Evolutionary conservation across 2,888 invertebrate species (phyloP).

Genomic region (Lumbricus terrestris): DNA sequence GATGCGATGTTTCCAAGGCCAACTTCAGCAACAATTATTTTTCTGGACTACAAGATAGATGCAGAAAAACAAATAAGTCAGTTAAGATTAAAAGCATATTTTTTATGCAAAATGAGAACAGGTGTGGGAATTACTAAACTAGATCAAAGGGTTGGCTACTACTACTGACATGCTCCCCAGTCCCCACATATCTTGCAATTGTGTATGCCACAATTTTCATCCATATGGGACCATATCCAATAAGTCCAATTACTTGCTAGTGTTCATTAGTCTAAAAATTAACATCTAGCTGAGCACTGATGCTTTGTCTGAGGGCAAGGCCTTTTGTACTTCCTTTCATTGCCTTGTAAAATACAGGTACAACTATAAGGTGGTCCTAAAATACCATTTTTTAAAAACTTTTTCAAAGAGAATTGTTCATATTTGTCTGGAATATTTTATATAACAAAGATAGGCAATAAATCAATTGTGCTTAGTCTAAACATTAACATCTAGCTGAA

Average conservation of each 20-base stretch:
- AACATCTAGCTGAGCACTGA: neutral
- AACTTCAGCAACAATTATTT: slow-evolving; percentile 50
- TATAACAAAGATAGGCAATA: neutral
- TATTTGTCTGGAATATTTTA: neutral
- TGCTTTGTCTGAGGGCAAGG: neutral
- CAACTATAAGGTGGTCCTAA: neutral
- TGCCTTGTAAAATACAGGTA: neutral
- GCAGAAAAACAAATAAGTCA: neutral
- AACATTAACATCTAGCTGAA: neutral
- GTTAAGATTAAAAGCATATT: neutral
- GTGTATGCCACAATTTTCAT: neutral
- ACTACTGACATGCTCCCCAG: too few species aligned
- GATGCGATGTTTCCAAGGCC: slow-evolving; percentile 50
- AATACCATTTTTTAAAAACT: neutral
- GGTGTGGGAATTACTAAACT: neutral
- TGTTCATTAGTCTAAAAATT: neutral
- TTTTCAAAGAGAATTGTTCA: neutral
- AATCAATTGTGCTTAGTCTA: neutral
- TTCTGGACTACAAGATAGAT: slow-evolving; percentile 28
- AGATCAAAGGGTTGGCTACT: neutral
- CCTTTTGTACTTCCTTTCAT: neutral
- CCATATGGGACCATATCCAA: too few species aligned
- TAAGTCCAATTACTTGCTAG: neutral
- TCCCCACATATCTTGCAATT: neutral
- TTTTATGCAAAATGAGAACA: neutral